Base-by-base conservation (phyloP, 2,797 vertebrate genomes). In the Pipistrellus pipistrellus region DNA sequence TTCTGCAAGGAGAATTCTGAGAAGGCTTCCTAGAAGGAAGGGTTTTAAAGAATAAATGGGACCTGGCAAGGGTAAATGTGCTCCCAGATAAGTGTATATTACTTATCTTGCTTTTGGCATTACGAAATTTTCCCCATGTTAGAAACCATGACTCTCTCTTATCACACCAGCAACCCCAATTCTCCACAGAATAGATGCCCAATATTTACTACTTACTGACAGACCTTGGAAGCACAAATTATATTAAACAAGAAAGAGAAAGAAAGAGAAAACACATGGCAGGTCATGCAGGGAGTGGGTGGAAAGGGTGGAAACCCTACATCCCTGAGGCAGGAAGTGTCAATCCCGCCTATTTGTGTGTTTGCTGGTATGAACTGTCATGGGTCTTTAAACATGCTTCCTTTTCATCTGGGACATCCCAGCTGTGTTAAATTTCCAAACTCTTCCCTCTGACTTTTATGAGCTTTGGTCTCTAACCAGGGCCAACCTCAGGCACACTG, bases 371-470 rank as follows among this genome's bases (percentile, higher is more conserved):
- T 88, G 85, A 85, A 92, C 18, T 4, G 2, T 53, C 92, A 75
- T 3, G 27, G 18, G 21, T 93, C 69, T 83, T 91, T 84, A 27
- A 81, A 90, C 83, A 73, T 4, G 53, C 87, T 87, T 55, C 51
- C 91, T 85, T 93, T 91, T 89, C 35, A 76, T 90, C 93, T 91
- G 77, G 85, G 73, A 88, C 1, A 1, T n/a, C 10, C 59, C 73
- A 90, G 94, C 92, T 95, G 78, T 51, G 83, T 84, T 87, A 80
- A 17, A 96, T 94, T 93, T 95, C 92, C 88, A 90, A 66, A 30
- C 23, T 41, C 78, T 85, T 90, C 68, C 25, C n/a, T 85, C 57
- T 87, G 77, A 95, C 81, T 93, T 94, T 91, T 93, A 95, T 57
- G 64, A 94, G 88, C 44, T 83, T 69, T 0, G 0, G 46, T 72